These are phyloP conservation scores for Drosophila greeni DNA, from an alignment of 2,888 invertebrate genomes.

Conservation along the genomic window DNA sequence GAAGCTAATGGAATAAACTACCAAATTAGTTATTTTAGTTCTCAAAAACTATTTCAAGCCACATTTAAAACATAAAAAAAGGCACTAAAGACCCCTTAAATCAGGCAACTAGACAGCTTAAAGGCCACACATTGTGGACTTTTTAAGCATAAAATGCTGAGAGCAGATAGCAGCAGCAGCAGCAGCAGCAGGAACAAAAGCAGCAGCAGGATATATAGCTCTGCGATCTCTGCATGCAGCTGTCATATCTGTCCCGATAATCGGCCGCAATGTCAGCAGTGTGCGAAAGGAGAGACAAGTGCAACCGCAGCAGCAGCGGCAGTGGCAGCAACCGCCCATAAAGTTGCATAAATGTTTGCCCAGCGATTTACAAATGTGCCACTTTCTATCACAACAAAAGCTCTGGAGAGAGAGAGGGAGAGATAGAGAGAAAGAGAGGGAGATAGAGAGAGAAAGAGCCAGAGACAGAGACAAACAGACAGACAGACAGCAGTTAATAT, in stretches of 20 bases:
- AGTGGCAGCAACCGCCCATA: slow-evolving; percentile 27
- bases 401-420: neutral
- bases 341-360: slow-evolving; percentile 54
- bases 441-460: slow-evolving; percentile 31
- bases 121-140: neutral
- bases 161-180: neutral
- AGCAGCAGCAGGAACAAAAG: neutral
- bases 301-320: slow-evolving; percentile 34
- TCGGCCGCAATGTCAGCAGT: slow-evolving; percentile 64
- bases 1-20: neutral
- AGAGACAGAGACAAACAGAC: slow-evolving; percentile 20
- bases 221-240: slow-evolving; percentile 29
- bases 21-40: neutral
- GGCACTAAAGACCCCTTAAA: neutral
- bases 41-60: neutral
- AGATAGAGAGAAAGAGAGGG: slow-evolving; percentile 21
- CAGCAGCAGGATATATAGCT: slow-evolving; percentile 3
- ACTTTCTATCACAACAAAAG: slow-evolving; percentile 67
- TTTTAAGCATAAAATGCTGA: slow-evolving; percentile 6
- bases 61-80: neutral
- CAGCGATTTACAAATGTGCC: slow-evolving; percentile 62
- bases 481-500: slow-evolving; percentile 56
- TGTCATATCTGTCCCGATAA: slow-evolving; percentile 59
- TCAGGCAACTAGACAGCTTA: slow-evolving; percentile 1
- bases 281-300: slow-evolving; percentile 38